Percentiles rank a stretch among this genome's conserved stretches.
Evolutionary conservation across 2,797 vertebrate species (phyloP).

Genomic region (Gephyroberyx darwinii): DNA sequence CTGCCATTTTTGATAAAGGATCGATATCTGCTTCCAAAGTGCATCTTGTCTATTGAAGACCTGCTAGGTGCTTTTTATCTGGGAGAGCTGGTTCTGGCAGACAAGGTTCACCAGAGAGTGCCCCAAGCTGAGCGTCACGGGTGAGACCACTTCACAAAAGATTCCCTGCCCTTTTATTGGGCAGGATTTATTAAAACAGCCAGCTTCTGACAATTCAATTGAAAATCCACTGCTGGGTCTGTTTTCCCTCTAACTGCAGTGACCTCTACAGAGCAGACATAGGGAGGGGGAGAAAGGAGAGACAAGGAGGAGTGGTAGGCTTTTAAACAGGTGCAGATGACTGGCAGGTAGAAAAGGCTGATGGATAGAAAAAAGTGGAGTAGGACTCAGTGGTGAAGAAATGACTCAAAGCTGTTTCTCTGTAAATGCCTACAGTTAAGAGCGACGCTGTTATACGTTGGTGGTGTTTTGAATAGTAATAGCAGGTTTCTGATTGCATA

Average conservation of each 20-base stretch:
- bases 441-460: slow-evolving; percentile 57
- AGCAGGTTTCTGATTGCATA: slow-evolving; percentile 34
- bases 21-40: slow-evolving; percentile 25
- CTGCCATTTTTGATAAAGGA: background rate
- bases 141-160: slow-evolving; percentile 77
- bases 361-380: slow-evolving; percentile 34
- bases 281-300: slow-evolving; percentile 28
- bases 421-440: slow-evolving; percentile 57
- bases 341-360: slow-evolving; percentile 57
- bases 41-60: slow-evolving; percentile 32
- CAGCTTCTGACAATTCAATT: slow-evolving; percentile 79
- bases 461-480: slow-evolving; percentile 55
- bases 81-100: slow-evolving; percentile 46
- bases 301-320: slow-evolving; percentile 36
- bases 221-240: slow-evolving; percentile 75
- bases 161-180: slow-evolving; percentile 78
- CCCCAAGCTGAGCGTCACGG: slow-evolving; percentile 63
- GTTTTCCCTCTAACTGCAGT: slow-evolving; percentile 74
- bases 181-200: slow-evolving; percentile 79
- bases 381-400: slow-evolving; percentile 36
- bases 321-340: slow-evolving; percentile 62
- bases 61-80: slow-evolving; percentile 60
- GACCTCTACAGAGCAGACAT: slow-evolving; percentile 64
- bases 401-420: slow-evolving; percentile 44
- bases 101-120: slow-evolving; percentile 53